Base-by-base conservation (phyloP, 2,797 vertebrate species). In the Acomys russatus region DNA sequence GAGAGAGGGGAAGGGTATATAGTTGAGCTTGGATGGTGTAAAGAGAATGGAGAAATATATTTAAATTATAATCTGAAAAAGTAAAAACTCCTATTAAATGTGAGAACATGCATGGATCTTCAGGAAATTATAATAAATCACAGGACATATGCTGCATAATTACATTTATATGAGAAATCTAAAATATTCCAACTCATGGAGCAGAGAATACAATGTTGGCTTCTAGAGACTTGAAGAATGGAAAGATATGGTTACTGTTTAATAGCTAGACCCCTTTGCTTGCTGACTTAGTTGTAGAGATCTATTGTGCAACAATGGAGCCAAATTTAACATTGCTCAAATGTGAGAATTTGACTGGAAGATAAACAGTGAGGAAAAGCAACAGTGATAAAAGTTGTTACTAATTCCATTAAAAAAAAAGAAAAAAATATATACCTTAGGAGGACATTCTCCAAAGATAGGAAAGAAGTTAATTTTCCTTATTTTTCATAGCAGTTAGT, bases 401-500 rank as follows among this genome's bases (percentile, higher is more conserved):
- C 25, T 49, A 92, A n/a, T 15, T 63, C 6, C 68, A 68, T 78
- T 22, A 28, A 66, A 8, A 76, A 61, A 61, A 18, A 20, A 56
- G 33, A 9, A 9, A 70, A 83, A 8, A 66, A 61, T 20, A 87
- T 74, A 93, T 80, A 25, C 1, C 11, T 44, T 91, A 44, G 18
- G 25, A 94, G 12, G 23, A 1, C 83, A 38, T 79, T 51, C 1
- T 30, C 15, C 33, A 44, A 90, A 95, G 77, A 56, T 9, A n/a
- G 49, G 64, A 71, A 78, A 28, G 56, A 68, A 82, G 9, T 25
- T 1, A 64, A 35, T 63, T 85, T 64, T 88, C 5, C 63, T 91
- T 0, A 63, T 86, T 95, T 96, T 93, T 91, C 49, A 78, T 2
- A 90, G 89, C 49, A 51, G 17, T 92, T 94, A 76, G 14, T 94